Conservation (phyloP, 92 coral and sea anemone species). For the Phenganax subtilis region DNA sequence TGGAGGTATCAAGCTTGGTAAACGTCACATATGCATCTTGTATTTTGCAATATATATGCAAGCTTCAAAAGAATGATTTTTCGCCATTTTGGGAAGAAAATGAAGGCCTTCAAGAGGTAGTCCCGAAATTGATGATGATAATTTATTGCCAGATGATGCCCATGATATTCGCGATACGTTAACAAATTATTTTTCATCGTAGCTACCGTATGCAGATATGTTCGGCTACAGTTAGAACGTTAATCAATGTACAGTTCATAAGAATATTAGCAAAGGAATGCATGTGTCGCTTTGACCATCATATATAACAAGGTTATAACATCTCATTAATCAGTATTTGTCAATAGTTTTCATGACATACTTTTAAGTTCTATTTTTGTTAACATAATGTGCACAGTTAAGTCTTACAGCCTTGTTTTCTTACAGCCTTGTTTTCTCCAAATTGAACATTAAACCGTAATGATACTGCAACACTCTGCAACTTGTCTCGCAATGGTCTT, state of each 20-base stretch:
- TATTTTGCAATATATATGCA: constrained; percentile 33
- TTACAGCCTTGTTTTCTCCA: too few relatives aligned
- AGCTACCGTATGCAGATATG: background rate
- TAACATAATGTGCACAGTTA: too few relatives aligned
- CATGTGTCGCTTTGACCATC: background rate
- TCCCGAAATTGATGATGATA: background rate
- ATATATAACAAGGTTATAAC: too few relatives aligned
- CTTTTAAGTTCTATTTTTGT: too few relatives aligned
- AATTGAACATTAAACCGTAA: too few relatives aligned
- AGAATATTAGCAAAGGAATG: background rate
- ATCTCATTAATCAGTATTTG: too few relatives aligned
- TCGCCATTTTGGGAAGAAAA: constrained; percentile 37
- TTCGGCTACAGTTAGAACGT: too few relatives aligned
- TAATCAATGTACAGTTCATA: background rate
- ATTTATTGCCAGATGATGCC: constrained; percentile 7
- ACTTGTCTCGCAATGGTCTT: too few relatives aligned
- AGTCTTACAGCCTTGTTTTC: too few relatives aligned
- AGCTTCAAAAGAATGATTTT: constrained; percentile 32
- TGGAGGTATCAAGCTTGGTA: constrained; percentile 32
- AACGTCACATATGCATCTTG: constrained; percentile 16
- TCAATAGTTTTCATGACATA: too few relatives aligned
- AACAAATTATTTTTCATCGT: constrained; percentile 36
- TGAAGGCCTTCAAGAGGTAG: background rate
- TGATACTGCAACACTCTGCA: too few relatives aligned
- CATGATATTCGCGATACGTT: constrained; percentile 30